These are phyloP conservation scores for Pseudobourletiella spinata DNA, from an alignment of 1,140 invertebrate genomes.

Conservation along the genomic window DNA sequence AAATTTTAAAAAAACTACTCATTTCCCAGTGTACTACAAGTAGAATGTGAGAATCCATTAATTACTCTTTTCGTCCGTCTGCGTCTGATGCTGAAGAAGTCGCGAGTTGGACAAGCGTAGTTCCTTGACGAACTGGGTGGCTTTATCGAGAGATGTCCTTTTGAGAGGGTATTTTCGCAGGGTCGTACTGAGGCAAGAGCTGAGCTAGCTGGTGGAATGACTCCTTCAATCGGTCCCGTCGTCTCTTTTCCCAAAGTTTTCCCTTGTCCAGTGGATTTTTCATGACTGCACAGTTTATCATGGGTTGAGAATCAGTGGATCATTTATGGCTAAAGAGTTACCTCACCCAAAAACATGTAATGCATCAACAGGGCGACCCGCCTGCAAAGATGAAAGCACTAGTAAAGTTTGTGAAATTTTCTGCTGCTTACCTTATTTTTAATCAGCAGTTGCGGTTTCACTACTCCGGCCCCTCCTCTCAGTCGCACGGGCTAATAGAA, in stretches of 20 bases:
- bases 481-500: too few relatives aligned
- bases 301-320: not conserved
- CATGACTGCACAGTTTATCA: conserved; percentile 2
- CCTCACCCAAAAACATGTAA: too few relatives aligned
- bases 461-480: too few relatives aligned
- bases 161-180: conserved; percentile 42
- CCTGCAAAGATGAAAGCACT: too few relatives aligned
- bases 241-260: conserved; percentile 46
- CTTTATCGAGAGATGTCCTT: conserved; percentile 36
- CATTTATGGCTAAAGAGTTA: conserved; percentile 1
- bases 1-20: not conserved
- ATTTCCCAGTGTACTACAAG: not conserved
- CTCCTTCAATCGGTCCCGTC: conserved; percentile 45
- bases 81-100: conserved; percentile 21
- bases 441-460: too few relatives aligned
- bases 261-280: conserved; percentile 35
- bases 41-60: not conserved
- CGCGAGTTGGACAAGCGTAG: conserved; percentile 32
- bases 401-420: not conserved
- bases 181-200: conserved; percentile 45
- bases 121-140: conserved; percentile 33
- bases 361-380: too few relatives aligned
- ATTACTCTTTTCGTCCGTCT: conserved; percentile 33
- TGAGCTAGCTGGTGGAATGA: conserved; percentile 43
- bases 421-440: not conserved